These are phyloP conservation scores for Chaunax sp. DNA, from an alignment of 2,797 vertebrate genomes.

Conservation along the genomic window DNA sequence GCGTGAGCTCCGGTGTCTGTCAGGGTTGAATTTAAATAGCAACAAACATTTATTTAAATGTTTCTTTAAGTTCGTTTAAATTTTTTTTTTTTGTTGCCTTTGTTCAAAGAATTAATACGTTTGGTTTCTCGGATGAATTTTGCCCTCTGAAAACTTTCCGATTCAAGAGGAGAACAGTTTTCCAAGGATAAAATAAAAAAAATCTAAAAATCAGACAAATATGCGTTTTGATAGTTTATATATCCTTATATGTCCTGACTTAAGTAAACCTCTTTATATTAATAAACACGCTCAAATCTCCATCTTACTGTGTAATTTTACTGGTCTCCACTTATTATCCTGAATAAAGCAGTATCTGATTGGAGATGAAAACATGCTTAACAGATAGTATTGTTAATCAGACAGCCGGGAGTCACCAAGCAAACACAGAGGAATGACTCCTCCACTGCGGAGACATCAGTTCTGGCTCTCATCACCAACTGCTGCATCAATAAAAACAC, in stretches of 20 bases:
- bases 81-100: neutral
- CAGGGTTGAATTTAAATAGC: neutral
- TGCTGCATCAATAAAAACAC: neutral
- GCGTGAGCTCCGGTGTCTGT: neutral
- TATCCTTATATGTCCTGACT: neutral
- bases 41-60: neutral
- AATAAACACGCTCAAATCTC: neutral
- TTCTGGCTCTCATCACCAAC: neutral
- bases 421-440: neutral
- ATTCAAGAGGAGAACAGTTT: neutral
- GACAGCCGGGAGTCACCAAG: constrained; percentile 7
- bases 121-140: neutral
- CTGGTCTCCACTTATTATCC: neutral
- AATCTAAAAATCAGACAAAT: neutral
- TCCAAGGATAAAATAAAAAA: neutral
- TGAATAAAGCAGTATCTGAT: neutral
- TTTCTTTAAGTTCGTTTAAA: too few species aligned
- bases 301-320: fast-evolving
- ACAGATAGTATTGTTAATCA: constrained; percentile 18
- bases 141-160: neutral
- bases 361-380: neutral
- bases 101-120: too few species aligned
- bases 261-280: neutral
- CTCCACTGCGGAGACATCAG: neutral
- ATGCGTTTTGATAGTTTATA: neutral